Conservation (phyloP, 2,888 invertebrate genomes). For the Aethes cnicana region DNA sequence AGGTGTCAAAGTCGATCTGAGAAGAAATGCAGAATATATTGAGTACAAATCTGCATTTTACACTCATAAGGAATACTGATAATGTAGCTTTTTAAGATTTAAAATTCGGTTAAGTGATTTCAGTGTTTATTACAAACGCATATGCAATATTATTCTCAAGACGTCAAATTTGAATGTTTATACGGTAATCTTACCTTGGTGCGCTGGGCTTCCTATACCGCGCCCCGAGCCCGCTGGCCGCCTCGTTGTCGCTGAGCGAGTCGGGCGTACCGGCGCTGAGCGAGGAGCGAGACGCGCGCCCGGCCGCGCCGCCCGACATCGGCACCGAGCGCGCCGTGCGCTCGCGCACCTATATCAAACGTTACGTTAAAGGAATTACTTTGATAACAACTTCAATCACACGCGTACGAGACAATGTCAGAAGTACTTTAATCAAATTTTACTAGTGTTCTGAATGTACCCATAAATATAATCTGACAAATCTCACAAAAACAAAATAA, state of each 20-base stretch:
- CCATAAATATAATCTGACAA: slow-evolving; percentile 16
- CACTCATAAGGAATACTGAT: no score
- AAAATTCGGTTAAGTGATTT: no score
- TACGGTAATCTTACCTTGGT: slow-evolving; percentile 69
- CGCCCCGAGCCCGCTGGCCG: slow-evolving; percentile 86
- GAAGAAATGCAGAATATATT: slow-evolving; percentile 1
- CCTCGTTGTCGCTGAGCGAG: slow-evolving; percentile 93
- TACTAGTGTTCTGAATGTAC: background rate
- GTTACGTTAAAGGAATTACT: no score
- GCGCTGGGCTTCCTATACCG: slow-evolving; percentile 87
- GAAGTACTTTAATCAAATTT: no score
- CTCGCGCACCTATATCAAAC: slow-evolving; percentile 96
- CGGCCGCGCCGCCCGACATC: slow-evolving; percentile 85
- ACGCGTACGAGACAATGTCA: background rate
- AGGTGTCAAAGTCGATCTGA: slow-evolving; percentile 87
- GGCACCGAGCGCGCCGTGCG: slow-evolving; percentile 95
- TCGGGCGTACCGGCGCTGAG: slow-evolving; percentile 94
- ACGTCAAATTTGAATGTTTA: no score
- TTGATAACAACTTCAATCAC: slow-evolving; percentile 13
- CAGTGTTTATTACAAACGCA: no score
- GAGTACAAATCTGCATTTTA: no score
- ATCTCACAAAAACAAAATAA: background rate
- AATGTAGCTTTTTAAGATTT: no score
- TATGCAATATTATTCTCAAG: no score
- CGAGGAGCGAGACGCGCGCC: slow-evolving; percentile 88